Conservation (phyloP, 2,888 invertebrate genomes). For the Drosophila leonis region DNA sequence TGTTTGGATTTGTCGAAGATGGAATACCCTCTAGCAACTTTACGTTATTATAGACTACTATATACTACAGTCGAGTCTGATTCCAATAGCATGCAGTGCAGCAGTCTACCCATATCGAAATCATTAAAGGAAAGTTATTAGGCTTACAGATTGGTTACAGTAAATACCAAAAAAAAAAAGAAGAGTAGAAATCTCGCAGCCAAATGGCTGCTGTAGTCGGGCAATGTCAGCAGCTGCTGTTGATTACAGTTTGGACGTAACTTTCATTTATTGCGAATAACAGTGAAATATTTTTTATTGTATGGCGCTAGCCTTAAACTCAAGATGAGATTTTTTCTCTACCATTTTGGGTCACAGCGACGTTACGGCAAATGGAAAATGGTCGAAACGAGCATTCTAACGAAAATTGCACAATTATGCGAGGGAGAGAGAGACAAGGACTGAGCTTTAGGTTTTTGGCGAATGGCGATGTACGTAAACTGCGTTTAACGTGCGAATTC, state of each 20-base stretch:
- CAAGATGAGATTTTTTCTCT: conserved; percentile 29
- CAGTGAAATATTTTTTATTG: conserved; percentile 75
- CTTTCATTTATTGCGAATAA: conserved; percentile 79
- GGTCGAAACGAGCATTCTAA: conserved; percentile 27
- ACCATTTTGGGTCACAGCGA: conserved; percentile 13
- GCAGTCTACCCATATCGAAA: not conserved
- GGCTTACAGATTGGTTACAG: not conserved
- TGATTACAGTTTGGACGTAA: conserved; percentile 79
- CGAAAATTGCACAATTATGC: conserved; percentile 63
- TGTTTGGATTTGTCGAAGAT: not conserved
- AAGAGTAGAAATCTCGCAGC: conserved; percentile 18
- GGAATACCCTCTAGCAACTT: conserved; percentile 28
- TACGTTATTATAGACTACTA: not conserved
- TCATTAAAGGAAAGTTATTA: not conserved
- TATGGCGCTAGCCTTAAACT: conserved; percentile 38
- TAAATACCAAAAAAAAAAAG: not conserved
- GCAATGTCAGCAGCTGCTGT: conserved; percentile 70
- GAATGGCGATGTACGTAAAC: conserved; percentile 18
- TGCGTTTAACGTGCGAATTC: conserved; percentile 33
- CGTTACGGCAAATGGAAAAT: conserved; percentile 32
- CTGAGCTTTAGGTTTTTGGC: not conserved
- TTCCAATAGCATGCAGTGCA: not conserved
- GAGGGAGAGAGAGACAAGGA: conserved; percentile 5
- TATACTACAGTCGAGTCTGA: too few relatives aligned
- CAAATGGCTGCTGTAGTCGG: conserved; percentile 8